A percentile compares a stretch with the other conserved stretches of the same genome.
These are phyloP conservation scores for Stenodema calcarata DNA, from an alignment of 2,888 invertebrate genomes.

Conservation along the genomic window DNA sequence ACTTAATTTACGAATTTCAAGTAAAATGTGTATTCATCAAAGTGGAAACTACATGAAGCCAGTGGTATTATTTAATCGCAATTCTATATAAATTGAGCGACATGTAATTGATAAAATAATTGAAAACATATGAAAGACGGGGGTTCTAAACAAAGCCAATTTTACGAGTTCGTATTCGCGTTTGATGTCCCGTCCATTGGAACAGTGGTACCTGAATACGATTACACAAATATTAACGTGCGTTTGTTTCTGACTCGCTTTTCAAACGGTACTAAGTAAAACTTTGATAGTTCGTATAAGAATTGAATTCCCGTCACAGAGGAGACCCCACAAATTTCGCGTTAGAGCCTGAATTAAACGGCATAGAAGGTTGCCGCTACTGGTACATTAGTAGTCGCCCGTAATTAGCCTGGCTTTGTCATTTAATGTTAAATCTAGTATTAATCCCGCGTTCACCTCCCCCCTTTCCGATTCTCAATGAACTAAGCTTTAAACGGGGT, in stretches of 20 bases:
- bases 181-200: too few species aligned
- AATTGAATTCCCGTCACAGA: background rate
- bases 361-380: background rate
- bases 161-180: too few species aligned
- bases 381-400: background rate
- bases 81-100: too few species aligned
- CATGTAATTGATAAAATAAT: too few species aligned
- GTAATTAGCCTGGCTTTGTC: slow-evolving; percentile 39
- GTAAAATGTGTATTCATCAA: too few species aligned
- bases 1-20: too few species aligned
- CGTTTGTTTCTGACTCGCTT: background rate
- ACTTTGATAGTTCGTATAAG: background rate
- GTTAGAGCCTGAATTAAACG: background rate
- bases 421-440: slow-evolving; percentile 37
- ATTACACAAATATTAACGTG: background rate
- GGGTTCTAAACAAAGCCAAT: too few species aligned
- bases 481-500: background rate
- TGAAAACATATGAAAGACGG: too few species aligned
- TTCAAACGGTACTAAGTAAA: background rate
- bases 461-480: background rate
- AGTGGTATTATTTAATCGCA: too few species aligned
- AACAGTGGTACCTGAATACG: background rate
- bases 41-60: too few species aligned
- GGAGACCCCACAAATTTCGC: background rate
- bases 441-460: background rate